phyloP scores from a whole-genome alignment of 2,888 invertebrate species.

The Camponotus fellah region DNA sequence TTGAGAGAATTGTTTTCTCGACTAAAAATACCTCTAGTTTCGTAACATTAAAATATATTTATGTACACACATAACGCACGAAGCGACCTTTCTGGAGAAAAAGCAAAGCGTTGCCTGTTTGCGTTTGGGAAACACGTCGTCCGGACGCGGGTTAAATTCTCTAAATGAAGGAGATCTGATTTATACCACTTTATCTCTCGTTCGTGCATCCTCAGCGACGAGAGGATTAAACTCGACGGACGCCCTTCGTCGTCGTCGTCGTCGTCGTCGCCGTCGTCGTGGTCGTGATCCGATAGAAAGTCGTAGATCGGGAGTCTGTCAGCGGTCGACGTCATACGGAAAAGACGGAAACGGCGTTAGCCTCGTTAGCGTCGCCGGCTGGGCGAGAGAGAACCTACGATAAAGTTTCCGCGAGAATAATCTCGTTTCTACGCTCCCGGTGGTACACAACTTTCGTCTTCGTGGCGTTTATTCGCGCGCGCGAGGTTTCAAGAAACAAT shows the following conservation, averaged over 20 bases:
- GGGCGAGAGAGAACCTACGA: slow-evolving; percentile 26
- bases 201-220: slow-evolving; percentile 41
- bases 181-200: slow-evolving; percentile 52
- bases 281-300: slow-evolving; percentile 40
- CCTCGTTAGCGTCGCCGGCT: slow-evolving; percentile 47
- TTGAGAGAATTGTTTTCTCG: slow-evolving; percentile 22
- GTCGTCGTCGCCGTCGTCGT: slow-evolving; percentile 10
- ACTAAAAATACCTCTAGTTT: slow-evolving; percentile 21
- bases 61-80: slow-evolving; percentile 3
- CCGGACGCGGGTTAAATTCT: slow-evolving; percentile 50
- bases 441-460: slow-evolving; percentile 53
- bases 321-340: slow-evolving; percentile 16
- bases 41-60: slow-evolving; percentile 33
- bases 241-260: slow-evolving; percentile 4
- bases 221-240: slow-evolving; percentile 38
- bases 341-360: slow-evolving; percentile 46
- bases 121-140: slow-evolving; percentile 38
- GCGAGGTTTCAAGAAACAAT: slow-evolving; percentile 58
- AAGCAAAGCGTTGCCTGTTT: not conserved
- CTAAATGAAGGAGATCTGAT: slow-evolving; percentile 53
- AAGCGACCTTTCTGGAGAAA: not conserved
- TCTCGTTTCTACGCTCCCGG: slow-evolving; percentile 47
- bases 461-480: slow-evolving; percentile 21
- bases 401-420: slow-evolving; percentile 61
- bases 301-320: slow-evolving; percentile 44